Percentiles rank a stretch among this genome's conserved stretches.
phyloP scores from a whole-genome alignment of 2,888 invertebrate genomes.

The Euplagia quadripunctaria region DNA sequence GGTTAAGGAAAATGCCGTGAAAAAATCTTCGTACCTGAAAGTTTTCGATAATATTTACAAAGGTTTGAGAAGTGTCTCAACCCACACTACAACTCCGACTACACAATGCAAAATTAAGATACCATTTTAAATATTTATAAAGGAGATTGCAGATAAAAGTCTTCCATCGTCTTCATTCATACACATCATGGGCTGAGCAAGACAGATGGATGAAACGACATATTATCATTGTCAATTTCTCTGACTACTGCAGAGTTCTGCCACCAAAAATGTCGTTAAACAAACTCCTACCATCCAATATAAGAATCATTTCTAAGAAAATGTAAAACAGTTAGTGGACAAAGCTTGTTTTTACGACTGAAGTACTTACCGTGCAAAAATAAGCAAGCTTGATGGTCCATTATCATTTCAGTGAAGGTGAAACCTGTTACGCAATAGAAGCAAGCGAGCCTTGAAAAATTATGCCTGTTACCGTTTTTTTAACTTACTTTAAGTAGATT shows the following conservation, averaged over 20 bases:
- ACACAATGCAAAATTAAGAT: not conserved
- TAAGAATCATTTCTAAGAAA: slow-evolving; percentile 2
- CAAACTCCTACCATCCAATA: not conserved
- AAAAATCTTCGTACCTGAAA: not conserved
- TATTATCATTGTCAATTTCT: not conserved
- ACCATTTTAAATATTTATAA: not conserved
- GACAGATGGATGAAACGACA: no score
- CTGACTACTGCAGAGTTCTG: not conserved
- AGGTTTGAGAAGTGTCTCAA: no score
- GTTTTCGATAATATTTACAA: not conserved
- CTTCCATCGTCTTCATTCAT: no score
- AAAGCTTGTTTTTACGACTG: not conserved
- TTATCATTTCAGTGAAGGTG: not conserved
- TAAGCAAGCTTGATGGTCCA: not conserved
- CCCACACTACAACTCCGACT: not conserved
- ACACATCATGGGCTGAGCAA: no score
- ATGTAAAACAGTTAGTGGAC: not conserved
- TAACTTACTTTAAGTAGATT: not conserved
- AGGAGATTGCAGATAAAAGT: no score
- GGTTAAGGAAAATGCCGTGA: not conserved
- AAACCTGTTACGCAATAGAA: slow-evolving; percentile 3
- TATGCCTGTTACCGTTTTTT: not conserved
- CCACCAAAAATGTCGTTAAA: not conserved
- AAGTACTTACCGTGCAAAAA: not conserved
- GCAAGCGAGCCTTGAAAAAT: not conserved